phyloP scores from a whole-genome alignment of 1,140 invertebrate genomes.

The Apis mellifera region Amel_HAv3.1 CM009943.2:7681001-7681500 shows the following conservation, averaged over 20 bases:
- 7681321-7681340: constrained; percentile 24
- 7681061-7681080: constrained; percentile 82
- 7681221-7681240: constrained; percentile 70
- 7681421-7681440: constrained; percentile 72
- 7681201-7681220: constrained; percentile 79
- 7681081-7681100: constrained; percentile 80
- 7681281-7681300: constrained; percentile 72
- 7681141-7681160: constrained; percentile 51
- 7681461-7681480: constrained; percentile 60
- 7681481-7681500: neutral
- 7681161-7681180: constrained; percentile 55
- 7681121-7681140: neutral
- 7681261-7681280: constrained; percentile 52
- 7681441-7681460: constrained; percentile 71
- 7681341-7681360: neutral
- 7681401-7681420: constrained; percentile 65
- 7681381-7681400: constrained; percentile 78
- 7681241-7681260: neutral
- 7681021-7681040: constrained; percentile 27
- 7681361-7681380: constrained; percentile 5
- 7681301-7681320: neutral
- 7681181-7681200: constrained; percentile 72
- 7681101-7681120: constrained; percentile 53
- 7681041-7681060: constrained; percentile 73
- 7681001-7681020: constrained; percentile 51